These are phyloP conservation scores for Synchiropus splendidus DNA, from an alignment of 2,113 vertebrate genomes.

Conservation along the genomic window DNA sequence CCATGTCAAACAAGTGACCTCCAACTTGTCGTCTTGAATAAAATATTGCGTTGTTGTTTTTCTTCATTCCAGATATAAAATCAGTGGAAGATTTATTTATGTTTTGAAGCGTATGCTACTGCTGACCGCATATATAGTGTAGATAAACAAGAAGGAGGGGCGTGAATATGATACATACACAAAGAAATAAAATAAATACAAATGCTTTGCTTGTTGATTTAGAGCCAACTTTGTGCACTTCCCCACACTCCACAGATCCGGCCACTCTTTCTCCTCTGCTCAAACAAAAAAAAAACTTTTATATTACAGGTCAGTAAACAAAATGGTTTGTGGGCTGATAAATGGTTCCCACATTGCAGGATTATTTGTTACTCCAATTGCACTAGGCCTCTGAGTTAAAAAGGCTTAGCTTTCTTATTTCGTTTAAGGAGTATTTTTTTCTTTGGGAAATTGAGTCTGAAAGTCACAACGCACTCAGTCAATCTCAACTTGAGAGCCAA, in stretches of 20 bases:
- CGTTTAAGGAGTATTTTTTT: constrained; percentile 19
- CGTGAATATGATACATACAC: not conserved
- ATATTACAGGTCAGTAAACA: constrained; percentile 37
- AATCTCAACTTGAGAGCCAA: not conserved
- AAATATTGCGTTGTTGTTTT: no score
- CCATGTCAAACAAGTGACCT: no score
- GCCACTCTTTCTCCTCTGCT: constrained; percentile 20
- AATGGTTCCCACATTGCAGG: constrained; percentile 19
- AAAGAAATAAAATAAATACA: not conserved
- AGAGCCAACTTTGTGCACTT: constrained; percentile 10
- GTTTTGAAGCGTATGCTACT: no score
- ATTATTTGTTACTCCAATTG: constrained; percentile 22
- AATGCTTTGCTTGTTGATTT: not conserved
- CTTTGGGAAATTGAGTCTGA: not conserved
- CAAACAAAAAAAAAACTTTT: constrained; percentile 29
- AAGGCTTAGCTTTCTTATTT: constrained; percentile 23
- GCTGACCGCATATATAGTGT: no score
- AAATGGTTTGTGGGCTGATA: constrained; percentile 20
- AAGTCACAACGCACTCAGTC: not conserved
- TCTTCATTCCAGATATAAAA: no score
- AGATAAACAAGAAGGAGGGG: not conserved
- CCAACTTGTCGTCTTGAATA: no score
- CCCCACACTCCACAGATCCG: constrained; percentile 12
- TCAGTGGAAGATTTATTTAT: no score
- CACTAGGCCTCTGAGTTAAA: constrained; percentile 6